Conservation (phyloP, 2,888 invertebrate species). For the Tortricodes alternella region DNA sequence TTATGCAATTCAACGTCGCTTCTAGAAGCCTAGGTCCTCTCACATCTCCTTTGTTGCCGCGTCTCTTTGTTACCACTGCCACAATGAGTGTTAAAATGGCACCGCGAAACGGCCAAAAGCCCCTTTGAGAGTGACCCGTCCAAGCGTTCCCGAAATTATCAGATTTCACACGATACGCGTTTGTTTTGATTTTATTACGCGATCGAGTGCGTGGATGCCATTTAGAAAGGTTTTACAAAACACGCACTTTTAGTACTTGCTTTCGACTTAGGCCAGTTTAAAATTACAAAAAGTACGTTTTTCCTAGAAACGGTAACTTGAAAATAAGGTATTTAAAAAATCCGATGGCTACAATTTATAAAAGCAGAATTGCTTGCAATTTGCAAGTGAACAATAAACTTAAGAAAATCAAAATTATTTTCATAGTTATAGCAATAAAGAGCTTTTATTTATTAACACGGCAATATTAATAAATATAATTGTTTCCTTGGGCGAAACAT, state of each 20-base stretch:
- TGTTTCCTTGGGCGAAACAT: background rate
- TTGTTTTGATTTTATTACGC: conserved; percentile 9
- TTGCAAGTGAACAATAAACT: no score
- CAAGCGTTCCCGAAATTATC: conserved; percentile 39
- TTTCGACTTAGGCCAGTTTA: no score
- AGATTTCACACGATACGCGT: conserved; percentile 31
- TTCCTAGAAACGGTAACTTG: no score
- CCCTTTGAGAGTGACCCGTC: conserved; percentile 43
- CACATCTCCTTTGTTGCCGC: conserved; percentile 51
- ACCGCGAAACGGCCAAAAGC: conserved; percentile 44
- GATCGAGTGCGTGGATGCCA: background rate
- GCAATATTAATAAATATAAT: background rate
- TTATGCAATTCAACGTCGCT: background rate
- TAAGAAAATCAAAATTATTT: no score
- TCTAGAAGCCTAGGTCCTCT: conserved; percentile 30
- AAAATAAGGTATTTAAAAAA: no score
- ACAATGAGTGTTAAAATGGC: conserved; percentile 69
- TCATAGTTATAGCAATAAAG: no score
- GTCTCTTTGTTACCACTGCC: conserved; percentile 63
- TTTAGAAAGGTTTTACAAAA: no score
- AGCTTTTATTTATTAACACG: background rate
- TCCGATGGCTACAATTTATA: no score
- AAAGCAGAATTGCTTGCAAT: no score
- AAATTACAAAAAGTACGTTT: no score
- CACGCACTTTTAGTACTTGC: no score